Evolutionary conservation across 35 echinoderm and acorn worm species (phyloP).

Genomic region (Anneissia japonica): DNA sequence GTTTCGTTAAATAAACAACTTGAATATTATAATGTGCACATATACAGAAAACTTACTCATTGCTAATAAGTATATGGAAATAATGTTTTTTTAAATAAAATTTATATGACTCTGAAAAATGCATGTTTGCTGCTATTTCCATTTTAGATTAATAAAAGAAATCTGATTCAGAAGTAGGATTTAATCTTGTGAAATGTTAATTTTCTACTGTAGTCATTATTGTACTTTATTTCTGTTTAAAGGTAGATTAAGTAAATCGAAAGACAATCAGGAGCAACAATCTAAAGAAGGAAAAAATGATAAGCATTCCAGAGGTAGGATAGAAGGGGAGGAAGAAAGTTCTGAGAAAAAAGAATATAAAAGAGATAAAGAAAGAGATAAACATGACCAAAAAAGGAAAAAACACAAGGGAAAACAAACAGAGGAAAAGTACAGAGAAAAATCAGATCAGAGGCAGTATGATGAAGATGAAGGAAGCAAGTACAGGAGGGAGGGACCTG

Average conservation of each 20-base stretch:
- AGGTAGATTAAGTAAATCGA: conserved; percentile 73
- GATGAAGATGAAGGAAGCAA: background rate
- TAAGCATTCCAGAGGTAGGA: background rate
- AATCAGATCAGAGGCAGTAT: background rate
- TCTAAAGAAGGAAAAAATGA: conserved; percentile 5
- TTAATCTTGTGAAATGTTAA: background rate
- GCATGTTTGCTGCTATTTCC: no score
- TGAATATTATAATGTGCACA: no score
- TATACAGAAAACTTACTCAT: no score
- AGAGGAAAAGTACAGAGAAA: conserved; percentile 2
- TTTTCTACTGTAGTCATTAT: background rate
- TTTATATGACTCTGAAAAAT: no score
- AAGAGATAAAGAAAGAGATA: background rate
- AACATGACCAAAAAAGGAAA: background rate
- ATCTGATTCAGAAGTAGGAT: no score
- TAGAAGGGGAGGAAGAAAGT: background rate
- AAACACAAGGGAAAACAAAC: conserved; percentile 11
- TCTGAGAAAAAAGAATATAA: background rate
- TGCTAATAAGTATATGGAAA: no score
- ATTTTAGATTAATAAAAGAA: no score
- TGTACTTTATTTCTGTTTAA: background rate
- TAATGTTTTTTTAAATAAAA: no score
- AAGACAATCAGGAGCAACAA: conserved; percentile 25
- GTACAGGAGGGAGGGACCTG: background rate
- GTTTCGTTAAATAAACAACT: no score